phyloP scores from a whole-genome alignment of 92 coral and sea anemone genomes.

The Epizoanthus stellaris region DNA sequence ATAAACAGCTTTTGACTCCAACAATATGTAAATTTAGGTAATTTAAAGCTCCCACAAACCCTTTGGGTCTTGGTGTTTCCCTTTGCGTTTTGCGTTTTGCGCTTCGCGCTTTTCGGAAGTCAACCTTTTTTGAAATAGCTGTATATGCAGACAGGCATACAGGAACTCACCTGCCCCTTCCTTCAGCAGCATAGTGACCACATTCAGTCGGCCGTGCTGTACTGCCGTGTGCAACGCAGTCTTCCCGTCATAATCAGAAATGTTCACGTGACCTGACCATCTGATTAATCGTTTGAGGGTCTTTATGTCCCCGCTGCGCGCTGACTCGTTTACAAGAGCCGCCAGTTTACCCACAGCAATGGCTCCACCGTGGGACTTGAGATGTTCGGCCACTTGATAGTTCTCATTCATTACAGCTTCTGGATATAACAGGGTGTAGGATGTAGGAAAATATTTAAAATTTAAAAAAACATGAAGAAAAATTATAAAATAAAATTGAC shows the following conservation, averaged over 20 bases:
- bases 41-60: too few species aligned
- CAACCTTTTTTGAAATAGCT: too few species aligned
- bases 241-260: conserved; percentile 87
- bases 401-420: conserved; percentile 86
- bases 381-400: conserved; percentile 85
- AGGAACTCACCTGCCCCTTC: conserved; percentile 83
- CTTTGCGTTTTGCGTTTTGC: too few species aligned
- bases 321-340: conserved; percentile 73
- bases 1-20: too few species aligned
- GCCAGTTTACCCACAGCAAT: conserved; percentile 77
- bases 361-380: conserved; percentile 88
- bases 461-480: neutral
- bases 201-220: conserved; percentile 69
- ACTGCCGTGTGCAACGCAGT: conserved; percentile 88
- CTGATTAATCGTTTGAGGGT: conserved; percentile 78
- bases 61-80: too few species aligned
- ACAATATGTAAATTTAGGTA: too few species aligned
- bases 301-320: conserved; percentile 76
- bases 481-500: too few species aligned
- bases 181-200: conserved; percentile 71
- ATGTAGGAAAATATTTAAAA: too few species aligned
- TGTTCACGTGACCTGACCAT: conserved; percentile 89
- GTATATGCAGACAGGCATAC: neutral
- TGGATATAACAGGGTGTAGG: conserved; percentile 22
- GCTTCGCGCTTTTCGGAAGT: too few species aligned